Evolutionary conservation across 2,113 vertebrate genomes (phyloP), one percentile per base, ranked within the genome.

Genomic region (Ceyx melanurus): DNA sequence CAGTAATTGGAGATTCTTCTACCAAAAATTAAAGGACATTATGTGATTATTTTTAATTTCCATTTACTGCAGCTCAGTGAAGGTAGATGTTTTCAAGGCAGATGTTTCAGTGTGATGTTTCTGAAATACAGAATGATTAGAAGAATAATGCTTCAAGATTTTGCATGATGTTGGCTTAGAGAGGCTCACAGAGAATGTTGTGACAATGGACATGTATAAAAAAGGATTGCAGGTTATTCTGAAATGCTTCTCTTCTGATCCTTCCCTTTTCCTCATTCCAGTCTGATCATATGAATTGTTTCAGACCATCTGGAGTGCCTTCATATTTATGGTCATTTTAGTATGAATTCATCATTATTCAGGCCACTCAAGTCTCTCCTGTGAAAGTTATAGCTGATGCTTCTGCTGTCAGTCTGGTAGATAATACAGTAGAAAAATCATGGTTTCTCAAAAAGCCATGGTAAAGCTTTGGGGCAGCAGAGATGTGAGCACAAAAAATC

Each of bases 281-380:
- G 23, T 79, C 40, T 82, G 72, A 64, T 94, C 54, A n/a, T 40
- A 68, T 23, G 53, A 72, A 82, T 88, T 93, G 67, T 93, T 90
- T 71, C 79, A 88, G 71, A 48, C 83, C 86, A 86, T 92, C 91
- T 93, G 86, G 54, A 88, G 13, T 0, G 17, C 25, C 57, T 68
- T 82, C 57, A 15, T 75, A 23, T 71, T 93, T 75, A 19, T 75
- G 25, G 74, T 67, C 25, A 28, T 72, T 92, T 90, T 29, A 22
- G 67, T 72, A 46, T 37, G 14, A 88, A 67, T 79, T 82, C 19
- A 51, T 88, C 48, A 31, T 75, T 85, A 72, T 86, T 94, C 43
- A 82, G 72, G 40, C 58, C 43, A 51, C 53, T 26, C 62, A 6
- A 11, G 48, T 66, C 43, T 73, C 84, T 58, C 13, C 43, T 75